Conservation (phyloP, 1,140 invertebrate species). For the Heliconius hermathena region DNA sequence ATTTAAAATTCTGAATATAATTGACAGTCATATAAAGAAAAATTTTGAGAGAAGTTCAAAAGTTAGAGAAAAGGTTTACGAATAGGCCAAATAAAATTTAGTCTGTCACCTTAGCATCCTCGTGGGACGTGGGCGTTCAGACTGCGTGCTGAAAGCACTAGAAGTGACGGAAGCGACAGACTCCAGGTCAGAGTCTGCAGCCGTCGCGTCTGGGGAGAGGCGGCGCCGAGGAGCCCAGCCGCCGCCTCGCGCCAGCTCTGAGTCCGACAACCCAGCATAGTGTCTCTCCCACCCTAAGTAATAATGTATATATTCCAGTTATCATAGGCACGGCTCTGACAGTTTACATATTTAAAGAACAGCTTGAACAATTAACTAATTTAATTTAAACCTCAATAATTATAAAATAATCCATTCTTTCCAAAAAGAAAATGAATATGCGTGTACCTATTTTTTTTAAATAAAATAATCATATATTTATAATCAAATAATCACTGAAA, state of each 20-base stretch:
- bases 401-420: not conserved
- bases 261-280: conserved; percentile 91
- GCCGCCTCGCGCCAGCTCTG: conserved; percentile 85
- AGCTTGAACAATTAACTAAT: not conserved
- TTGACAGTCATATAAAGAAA: not conserved
- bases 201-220: conserved; percentile 87
- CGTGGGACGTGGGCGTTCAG: conserved; percentile 91
- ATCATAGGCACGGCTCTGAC: conserved; percentile 4
- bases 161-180: conserved; percentile 93
- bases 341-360: not conserved
- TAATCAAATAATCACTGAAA: not conserved
- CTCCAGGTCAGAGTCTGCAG: conserved; percentile 94
- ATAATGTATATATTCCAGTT: conserved; percentile 22
- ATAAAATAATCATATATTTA: not conserved
- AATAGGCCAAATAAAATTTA: conserved; percentile 19
- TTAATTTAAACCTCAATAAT: not conserved
- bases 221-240: conserved; percentile 64
- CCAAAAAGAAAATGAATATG: too few species aligned
- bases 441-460: too few species aligned
- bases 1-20: not conserved
- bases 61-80: conserved; percentile 29
- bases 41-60: conserved; percentile 21
- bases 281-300: conserved; percentile 88
- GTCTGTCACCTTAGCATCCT: conserved; percentile 72
- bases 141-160: conserved; percentile 95